phyloP scores from a whole-genome alignment of 2,888 invertebrate genomes.

The Tanytarsus gracilentus region DNA sequence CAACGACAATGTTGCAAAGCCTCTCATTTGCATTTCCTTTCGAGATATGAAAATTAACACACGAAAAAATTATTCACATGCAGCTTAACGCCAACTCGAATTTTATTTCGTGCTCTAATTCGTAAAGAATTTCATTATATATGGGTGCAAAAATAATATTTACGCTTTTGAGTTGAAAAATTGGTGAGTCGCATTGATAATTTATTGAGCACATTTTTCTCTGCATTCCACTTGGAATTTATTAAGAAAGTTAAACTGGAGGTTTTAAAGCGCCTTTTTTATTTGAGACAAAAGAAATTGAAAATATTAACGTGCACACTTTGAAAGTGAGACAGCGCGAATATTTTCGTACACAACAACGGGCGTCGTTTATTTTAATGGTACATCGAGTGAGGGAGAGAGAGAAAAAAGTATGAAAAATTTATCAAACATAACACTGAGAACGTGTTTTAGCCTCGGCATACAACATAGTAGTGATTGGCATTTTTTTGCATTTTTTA shows the following conservation, averaged over 20 bases:
- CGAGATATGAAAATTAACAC: too few species aligned
- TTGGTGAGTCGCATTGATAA: slow-evolving; percentile 14
- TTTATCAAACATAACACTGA: slow-evolving; percentile 21
- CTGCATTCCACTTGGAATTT: slow-evolving; percentile 7
- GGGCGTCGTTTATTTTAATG: slow-evolving; percentile 4
- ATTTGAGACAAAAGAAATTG: background rate
- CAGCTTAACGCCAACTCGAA: too few species aligned
- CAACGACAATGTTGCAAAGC: too few species aligned
- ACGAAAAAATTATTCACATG: too few species aligned
- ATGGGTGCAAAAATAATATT: too few species aligned
- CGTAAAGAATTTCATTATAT: too few species aligned
- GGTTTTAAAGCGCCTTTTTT: too few species aligned
- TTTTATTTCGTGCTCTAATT: too few species aligned
- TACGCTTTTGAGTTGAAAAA: slow-evolving; percentile 5
- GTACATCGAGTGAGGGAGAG: background rate
- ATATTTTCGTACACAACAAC: background rate
- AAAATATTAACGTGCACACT: background rate
- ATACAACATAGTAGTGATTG: slow-evolving; percentile 11
- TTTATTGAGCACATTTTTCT: slow-evolving; percentile 19
- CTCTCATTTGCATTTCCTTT: too few species aligned
- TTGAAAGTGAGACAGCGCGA: background rate
- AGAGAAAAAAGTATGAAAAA: background rate
- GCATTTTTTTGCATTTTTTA: background rate
- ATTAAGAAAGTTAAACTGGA: too few species aligned
- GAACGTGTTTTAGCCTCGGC: slow-evolving; percentile 19